Base-by-base conservation (phyloP, 2,888 invertebrate species). In the Synergus laeviventris region DNA sequence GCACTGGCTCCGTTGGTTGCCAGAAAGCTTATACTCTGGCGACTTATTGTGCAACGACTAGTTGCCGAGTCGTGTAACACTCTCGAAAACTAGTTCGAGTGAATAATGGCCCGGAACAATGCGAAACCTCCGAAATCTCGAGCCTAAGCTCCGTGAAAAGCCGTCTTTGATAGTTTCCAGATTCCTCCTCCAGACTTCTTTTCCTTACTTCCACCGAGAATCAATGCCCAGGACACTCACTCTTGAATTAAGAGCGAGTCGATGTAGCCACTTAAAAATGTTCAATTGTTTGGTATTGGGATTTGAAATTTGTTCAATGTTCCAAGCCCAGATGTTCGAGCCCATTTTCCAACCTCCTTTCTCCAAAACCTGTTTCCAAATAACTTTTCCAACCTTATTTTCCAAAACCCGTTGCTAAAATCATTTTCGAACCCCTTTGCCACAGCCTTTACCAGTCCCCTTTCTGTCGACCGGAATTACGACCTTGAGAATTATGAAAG, bases 41-140 rank as follows among this genome's bases (percentile, higher is more conserved):
- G 70, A 70, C 70, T 70, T 70, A 70, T 70, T 70, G 70, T 70
- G 70, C 70, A 36, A 49, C 49, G 70, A 70, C 70, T 70, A 70
- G 70, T 70, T 70, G 70, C 70, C 70, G 70, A 70, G 70, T 49
- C 79, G 70, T 64, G 78, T 81, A 80, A 81, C 79, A 79, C 82
- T 79, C 85, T 82, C 78, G 83, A 84, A 86, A 87, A 86, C 82
- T 86, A 85, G 86, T 80, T 81, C 86, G 81, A 86, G 86, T 84
- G 87, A 86, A 86, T 86, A 87, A 87, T 86, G 81, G 84, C 79
- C 74, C 78, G 81, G 84, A 85, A 87, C 87, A 86, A 86, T 84
- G 84, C 82, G 81, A 82, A 18, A 59, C 45, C 75, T 66, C 38
- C 24, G 54, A n/a, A 70, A 70, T 70, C 49, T 49, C 70, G 70